Conservation (phyloP, 2,113 vertebrate genomes). For the Datnioides undecimradiatus region DNA sequence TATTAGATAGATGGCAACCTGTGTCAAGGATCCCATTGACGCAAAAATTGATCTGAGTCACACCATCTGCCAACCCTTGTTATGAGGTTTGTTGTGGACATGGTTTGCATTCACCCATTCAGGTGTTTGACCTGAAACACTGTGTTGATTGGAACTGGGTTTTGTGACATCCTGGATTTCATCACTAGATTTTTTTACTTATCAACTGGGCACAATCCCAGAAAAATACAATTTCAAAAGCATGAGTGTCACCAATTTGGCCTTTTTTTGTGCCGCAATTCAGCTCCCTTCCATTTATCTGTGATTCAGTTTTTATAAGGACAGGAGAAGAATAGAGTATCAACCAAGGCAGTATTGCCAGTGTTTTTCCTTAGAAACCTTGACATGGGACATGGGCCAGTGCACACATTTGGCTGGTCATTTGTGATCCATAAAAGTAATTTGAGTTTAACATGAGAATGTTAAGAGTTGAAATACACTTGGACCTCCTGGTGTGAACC, state of each 20-base stretch:
- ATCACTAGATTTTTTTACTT: too few species aligned
- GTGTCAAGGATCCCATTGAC: not conserved
- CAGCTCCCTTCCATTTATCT: too few species aligned
- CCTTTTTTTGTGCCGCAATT: too few species aligned
- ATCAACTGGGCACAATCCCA: too few species aligned
- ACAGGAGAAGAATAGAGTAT: too few species aligned
- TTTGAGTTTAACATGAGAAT: not conserved
- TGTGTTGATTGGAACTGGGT: not conserved
- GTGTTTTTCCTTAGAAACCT: not conserved
- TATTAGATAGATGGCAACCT: constrained; percentile 1
- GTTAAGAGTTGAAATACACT: not conserved
- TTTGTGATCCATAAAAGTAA: constrained; percentile 27
- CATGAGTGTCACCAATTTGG: too few species aligned
- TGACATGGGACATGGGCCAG: not conserved
- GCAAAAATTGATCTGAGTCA: not conserved
- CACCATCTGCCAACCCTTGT: not conserved
- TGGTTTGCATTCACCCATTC: not conserved
- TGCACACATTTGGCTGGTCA: constrained; percentile 9
- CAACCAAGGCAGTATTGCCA: too few species aligned
- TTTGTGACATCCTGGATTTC: too few species aligned
- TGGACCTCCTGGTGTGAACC: not conserved
- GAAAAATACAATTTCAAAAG: too few species aligned
- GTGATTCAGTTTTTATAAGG: too few species aligned
- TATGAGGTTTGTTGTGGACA: not conserved
- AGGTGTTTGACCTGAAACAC: not conserved